Evolutionary conservation across 2,113 vertebrate genomes (phyloP).

Genomic region (Antennarius striatus): DNA sequence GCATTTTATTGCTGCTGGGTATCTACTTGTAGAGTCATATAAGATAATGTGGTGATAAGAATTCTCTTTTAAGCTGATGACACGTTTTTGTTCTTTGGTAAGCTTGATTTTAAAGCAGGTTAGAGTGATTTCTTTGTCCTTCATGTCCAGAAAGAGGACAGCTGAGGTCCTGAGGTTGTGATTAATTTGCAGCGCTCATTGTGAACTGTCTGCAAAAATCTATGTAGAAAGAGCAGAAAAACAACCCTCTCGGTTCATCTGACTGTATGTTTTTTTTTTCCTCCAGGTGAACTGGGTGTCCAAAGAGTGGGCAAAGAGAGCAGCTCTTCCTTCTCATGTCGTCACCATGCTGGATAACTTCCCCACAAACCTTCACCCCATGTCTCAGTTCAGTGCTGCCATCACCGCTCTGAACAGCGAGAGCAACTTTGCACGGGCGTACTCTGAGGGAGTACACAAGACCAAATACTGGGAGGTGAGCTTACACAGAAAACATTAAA

Average conservation of each 20-base stretch:
- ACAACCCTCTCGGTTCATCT: background rate
- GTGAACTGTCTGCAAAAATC: too few species aligned
- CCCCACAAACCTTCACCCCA: constrained; percentile 96
- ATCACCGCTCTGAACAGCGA: constrained; percentile 97
- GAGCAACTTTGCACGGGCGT: constrained; percentile 92
- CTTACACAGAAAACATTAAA: background rate
- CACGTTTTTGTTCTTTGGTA: too few species aligned
- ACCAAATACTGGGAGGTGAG: constrained; percentile 96
- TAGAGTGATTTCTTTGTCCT: too few species aligned
- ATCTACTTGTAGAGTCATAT: constrained; percentile 3
- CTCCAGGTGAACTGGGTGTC: constrained; percentile 91
- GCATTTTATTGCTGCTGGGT: constrained; percentile 11
- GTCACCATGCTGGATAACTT: constrained; percentile 99
- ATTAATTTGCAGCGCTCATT: too few species aligned
- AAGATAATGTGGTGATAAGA: constrained; percentile 1
- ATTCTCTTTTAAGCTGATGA: background rate
- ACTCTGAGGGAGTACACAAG: constrained; percentile 91
- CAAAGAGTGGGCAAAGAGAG: constrained; percentile 94
- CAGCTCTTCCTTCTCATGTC: constrained; percentile 94
- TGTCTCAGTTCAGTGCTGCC: constrained; percentile 96
- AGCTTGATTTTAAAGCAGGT: too few species aligned
- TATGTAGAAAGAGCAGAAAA: background rate
- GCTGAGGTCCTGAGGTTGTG: too few species aligned
- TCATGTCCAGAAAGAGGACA: too few species aligned
- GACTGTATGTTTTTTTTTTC: background rate